Base-by-base conservation (phyloP, 1,140 invertebrate genomes). In the Euwallacea fornicatus region DNA sequence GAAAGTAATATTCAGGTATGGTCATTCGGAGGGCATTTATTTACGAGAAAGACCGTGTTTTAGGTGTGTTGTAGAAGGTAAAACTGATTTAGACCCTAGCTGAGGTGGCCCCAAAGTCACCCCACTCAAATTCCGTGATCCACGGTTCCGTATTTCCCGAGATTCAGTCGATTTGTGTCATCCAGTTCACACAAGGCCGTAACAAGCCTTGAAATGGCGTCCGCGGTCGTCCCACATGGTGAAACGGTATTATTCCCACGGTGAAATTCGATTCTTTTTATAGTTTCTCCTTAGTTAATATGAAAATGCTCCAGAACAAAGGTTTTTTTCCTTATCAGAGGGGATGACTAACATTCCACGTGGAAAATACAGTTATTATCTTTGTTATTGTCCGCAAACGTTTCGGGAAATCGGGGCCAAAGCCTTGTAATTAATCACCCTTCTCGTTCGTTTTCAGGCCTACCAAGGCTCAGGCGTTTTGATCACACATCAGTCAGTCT, bases 211-310 rank as follows among this genome's bases (percentile, higher is more conserved):
- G 79, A 78, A 81, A 81, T 81, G 79, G 80, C 79, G 79, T 81
- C 79, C 21, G 74, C 80, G 78, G 79, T 80, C 80, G 41, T 75
- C 80, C 79, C 80, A 81, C 80, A 81, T 81, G 80, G 80, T 78
- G 73, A 68, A 62, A 71, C n/a, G 54, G 46, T 60, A 53, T 15
- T 65, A 43, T 64, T 69, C 44, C 15, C 65, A 73, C 54, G 54
- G 53, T 69, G 58, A 55, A 43, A 58, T 53, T 73, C n/a, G 42
- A 62, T 46, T 47, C 55, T 10, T 50, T 66, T 66, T 61, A 42
- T 10, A 13, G 44, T 58, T 66, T 42, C n/a, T 21, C 61, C 59
- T 11, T 15, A 15, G 59, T 43, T 50, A 50, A 13, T 50, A 6
- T 11, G 13, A 13, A 11, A 50, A 50, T 50, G 13, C 13, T 50